Base-by-base conservation (phyloP, 2,113 vertebrate species). In the Gasterosteus aculeatus region DNA sequence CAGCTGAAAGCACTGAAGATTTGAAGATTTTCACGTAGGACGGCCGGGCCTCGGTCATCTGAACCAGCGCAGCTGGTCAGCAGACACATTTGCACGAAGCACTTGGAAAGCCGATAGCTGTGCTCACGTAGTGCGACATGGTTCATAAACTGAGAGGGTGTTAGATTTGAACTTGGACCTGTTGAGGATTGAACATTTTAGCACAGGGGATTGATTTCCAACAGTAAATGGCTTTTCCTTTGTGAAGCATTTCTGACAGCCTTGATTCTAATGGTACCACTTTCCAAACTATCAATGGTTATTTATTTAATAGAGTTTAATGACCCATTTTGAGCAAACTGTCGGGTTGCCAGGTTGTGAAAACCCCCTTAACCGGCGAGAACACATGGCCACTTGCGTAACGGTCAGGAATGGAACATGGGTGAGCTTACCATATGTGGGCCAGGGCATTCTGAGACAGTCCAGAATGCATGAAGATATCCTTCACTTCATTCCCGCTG, bases 401-500 rank as follows among this genome's bases (percentile, higher is more conserved):
- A 71, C 5, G 33, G 3, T 66, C 6, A 35, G 59, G 18, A n/a
- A 41, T 51, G 14, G 22, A 76, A 47, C 11, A 18, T 46, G 5
- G 5, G 2, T 9, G 0, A 56, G 57, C 94, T 91, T 94, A 99
- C 98, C 98, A 99, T 89, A 99, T 97, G 76, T 99, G 97, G 8
- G 98, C 98, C 19, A 99, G 93, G 47, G 97, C 53, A 69, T 93
- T 97, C 92, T 99, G 98, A 44, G 95, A 93, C 46, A 99, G 96
- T 68, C 97, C 98, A 0, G 98, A 99, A 61, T 99, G 98, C 93
- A 99, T 97, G 90, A 99, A 99, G 93, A 99, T 99, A 1, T 99
- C 98, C 84, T 98, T 99, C 31, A 98, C 97, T 92, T 99, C 98
- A 71, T 92, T 95, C 60, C 98, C 98, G 0, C 97, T 99, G 82